A percentile compares a stretch with the other conserved stretches of the same genome.
Conservation (phyloP, 2,113 vertebrate species). For the Bos taurus region DNA sequence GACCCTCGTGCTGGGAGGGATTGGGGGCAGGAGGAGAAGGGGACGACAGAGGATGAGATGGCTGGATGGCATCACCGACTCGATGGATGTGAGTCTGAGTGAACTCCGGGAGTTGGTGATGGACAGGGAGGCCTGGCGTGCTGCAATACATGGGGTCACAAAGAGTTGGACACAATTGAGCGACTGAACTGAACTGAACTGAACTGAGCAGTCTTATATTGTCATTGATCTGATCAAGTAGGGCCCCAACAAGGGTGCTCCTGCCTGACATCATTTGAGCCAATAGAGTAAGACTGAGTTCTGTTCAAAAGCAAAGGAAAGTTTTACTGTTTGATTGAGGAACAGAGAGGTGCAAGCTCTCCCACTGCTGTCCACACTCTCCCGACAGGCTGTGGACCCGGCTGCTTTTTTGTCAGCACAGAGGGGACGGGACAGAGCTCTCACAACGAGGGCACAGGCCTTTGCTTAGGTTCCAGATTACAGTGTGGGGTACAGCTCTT, state of each 20-base stretch:
- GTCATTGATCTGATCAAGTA: not conserved
- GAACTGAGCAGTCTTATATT: not conserved
- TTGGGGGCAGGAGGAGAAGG: too few relatives aligned
- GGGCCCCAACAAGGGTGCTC: not conserved
- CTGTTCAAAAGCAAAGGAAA: not conserved
- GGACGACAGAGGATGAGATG: too few relatives aligned
- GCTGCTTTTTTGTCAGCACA: not conserved
- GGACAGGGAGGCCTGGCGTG: too few relatives aligned
- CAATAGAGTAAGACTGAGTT: not conserved
- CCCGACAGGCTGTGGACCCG: not conserved
- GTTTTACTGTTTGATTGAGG: not conserved
- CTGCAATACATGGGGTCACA: too few relatives aligned
- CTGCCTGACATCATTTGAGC: not conserved
- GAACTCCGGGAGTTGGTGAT: too few relatives aligned
- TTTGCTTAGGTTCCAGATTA: not conserved
- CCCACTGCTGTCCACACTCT: not conserved
- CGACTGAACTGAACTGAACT: too few relatives aligned
- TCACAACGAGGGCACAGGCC: too few relatives aligned
- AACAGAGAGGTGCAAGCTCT: not conserved
- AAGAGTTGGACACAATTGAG: too few relatives aligned
- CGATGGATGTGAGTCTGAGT: too few relatives aligned
- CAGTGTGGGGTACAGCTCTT: not conserved
- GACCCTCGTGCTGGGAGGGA: too few relatives aligned
- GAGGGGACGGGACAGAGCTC: not conserved
- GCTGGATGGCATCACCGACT: too few relatives aligned